phyloP scores from a whole-genome alignment of 2,888 invertebrate species.

The Trissolcus brochymenae region DNA sequence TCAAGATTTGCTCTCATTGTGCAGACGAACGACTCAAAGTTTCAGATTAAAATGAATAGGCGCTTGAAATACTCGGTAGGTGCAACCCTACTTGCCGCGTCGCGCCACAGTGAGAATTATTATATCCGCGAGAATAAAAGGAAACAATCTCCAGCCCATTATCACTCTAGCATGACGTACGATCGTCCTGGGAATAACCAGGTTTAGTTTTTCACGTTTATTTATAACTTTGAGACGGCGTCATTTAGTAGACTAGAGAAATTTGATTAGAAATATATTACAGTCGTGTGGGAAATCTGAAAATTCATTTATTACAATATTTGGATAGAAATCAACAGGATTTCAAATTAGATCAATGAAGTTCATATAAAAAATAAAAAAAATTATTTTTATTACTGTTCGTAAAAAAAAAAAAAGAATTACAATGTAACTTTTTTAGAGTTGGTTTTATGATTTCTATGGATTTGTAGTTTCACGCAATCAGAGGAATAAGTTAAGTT shows the following conservation, averaged over 20 bases:
- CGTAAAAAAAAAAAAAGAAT: too few species aligned
- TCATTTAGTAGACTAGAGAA: slow-evolving; percentile 1
- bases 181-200: slow-evolving; percentile 46
- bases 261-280: not conserved
- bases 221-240: slow-evolving; percentile 22
- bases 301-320: too few species aligned
- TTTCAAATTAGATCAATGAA: too few species aligned
- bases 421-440: too few species aligned
- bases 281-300: too few species aligned
- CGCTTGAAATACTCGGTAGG: slow-evolving; percentile 51
- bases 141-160: slow-evolving; percentile 69
- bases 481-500: too few species aligned
- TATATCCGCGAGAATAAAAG: slow-evolving; percentile 67
- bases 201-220: slow-evolving; percentile 43
- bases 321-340: too few species aligned
- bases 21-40: slow-evolving; percentile 62
- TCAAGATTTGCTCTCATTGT: slow-evolving; percentile 57
- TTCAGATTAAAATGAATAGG: slow-evolving; percentile 69
- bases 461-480: too few species aligned
- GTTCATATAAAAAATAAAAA: too few species aligned
- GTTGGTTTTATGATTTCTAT: too few species aligned
- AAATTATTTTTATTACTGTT: too few species aligned
- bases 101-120: slow-evolving; percentile 60
- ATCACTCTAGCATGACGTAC: slow-evolving; percentile 63
- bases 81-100: slow-evolving; percentile 46